Percentiles rank a stretch among this genome's conserved stretches.
These are phyloP conservation scores for Drosophila orosa DNA, from an alignment of 1,140 invertebrate species.

Conservation along the genomic window DNA sequence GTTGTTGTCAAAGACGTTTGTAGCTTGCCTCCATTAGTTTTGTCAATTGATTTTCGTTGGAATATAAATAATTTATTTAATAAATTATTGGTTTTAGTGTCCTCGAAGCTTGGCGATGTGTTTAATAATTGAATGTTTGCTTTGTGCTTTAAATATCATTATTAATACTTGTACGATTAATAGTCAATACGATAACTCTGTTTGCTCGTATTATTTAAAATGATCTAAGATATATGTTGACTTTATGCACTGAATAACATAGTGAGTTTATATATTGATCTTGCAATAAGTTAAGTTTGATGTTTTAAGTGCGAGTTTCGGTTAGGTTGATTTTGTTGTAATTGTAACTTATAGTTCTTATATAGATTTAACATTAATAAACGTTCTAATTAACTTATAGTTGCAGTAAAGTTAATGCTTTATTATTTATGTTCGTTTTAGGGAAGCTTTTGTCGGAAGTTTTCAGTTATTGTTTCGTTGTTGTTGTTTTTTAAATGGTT, in stretches of 20 bases:
- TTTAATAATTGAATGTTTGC: not conserved
- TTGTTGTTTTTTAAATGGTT: not conserved
- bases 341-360: not conserved
- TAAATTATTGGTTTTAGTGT: not conserved
- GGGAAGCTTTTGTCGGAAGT: conserved; percentile 11
- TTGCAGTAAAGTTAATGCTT: not conserved
- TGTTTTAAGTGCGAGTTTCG: conserved; percentile 10
- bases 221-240: not conserved
- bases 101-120: not conserved
- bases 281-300: conserved; percentile 1
- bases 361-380: conserved; percentile 8
- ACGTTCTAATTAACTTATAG: conserved; percentile 5
- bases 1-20: not conserved
- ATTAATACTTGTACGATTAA: not conserved
- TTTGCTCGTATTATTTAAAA: conserved; percentile 4
- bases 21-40: not conserved
- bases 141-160: not conserved
- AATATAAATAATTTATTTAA: not conserved
- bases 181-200: conserved; percentile 10
- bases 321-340: conserved; percentile 3
- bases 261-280: conserved; percentile 1
- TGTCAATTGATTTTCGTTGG: not conserved
- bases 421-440: not conserved
- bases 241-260: conserved; percentile 5
- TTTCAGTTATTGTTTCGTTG: conserved; percentile 18